These are phyloP conservation scores for Machimus rusticus DNA, from an alignment of 2,888 invertebrate species.

Conservation along the genomic window DNA sequence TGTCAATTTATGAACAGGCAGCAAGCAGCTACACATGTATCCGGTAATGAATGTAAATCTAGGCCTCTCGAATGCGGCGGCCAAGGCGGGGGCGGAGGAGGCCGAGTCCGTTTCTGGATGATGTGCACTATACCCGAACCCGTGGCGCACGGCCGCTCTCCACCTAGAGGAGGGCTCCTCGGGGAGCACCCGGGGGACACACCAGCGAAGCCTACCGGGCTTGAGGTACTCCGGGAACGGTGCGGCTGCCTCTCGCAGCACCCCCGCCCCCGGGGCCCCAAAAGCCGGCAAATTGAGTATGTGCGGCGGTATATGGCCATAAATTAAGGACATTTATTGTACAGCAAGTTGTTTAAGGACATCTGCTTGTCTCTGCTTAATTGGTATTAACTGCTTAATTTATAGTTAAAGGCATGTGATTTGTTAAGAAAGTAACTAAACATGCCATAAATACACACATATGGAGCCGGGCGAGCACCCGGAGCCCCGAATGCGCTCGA, in stretches of 20 bases:
- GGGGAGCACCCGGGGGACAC: background rate
- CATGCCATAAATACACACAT: conserved; percentile 45
- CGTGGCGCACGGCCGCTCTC: background rate
- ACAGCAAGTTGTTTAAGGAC: conserved; percentile 55
- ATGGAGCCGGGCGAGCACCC: conserved; percentile 10
- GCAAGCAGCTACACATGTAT: conserved; percentile 47
- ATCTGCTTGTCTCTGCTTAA: conserved; percentile 59
- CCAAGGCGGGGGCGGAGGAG: conserved; percentile 8
- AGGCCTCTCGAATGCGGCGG: conserved; percentile 39
- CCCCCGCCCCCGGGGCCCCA: background rate
- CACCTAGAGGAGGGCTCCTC: background rate
- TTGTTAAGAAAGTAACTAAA: conserved; percentile 58
- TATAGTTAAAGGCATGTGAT: conserved; percentile 60
- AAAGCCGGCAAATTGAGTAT: conserved; percentile 40
- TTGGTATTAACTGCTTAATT: conserved; percentile 61
- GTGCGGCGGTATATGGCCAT: conserved; percentile 50
- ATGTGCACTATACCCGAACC: conserved; percentile 8
- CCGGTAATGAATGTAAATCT: conserved; percentile 48
- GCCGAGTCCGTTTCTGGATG: conserved; percentile 18
- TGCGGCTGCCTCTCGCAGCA: background rate
- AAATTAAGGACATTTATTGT: conserved; percentile 56
- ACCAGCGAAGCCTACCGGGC: background rate
- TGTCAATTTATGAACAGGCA: conserved; percentile 46
- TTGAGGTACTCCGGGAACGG: background rate
- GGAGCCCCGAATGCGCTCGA: conserved; percentile 5